A percentile compares a stretch with the other conserved stretches of the same genome.
Conservation (phyloP, 1,140 invertebrate species). For the Calephelis virginiensis region DNA sequence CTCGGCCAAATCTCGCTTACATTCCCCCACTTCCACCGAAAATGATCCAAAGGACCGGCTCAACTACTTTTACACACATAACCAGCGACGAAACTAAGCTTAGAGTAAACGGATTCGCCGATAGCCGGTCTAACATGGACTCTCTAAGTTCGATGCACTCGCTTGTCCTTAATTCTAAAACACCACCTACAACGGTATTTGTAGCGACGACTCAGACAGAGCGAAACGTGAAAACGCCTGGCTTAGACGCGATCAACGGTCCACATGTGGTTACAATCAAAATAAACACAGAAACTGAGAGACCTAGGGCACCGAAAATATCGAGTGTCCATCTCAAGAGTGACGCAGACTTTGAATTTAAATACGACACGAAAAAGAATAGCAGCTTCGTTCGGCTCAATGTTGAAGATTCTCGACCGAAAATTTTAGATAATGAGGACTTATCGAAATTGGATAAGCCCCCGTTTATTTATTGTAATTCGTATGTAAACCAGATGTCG, state of each 20-base stretch:
- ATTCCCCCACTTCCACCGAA: constrained; percentile 62
- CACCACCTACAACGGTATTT: constrained; percentile 81
- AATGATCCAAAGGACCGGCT: constrained; percentile 55
- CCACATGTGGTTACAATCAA: constrained; percentile 84
- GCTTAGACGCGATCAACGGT: constrained; percentile 61
- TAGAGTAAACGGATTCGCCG: constrained; percentile 54
- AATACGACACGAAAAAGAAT: constrained; percentile 58
- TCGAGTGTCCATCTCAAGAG: constrained; percentile 73
- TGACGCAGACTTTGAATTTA: constrained; percentile 62
- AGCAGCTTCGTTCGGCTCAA: constrained; percentile 62
- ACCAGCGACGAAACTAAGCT: constrained; percentile 50
- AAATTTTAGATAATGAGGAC: constrained; percentile 63
- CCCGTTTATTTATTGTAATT: constrained; percentile 70
- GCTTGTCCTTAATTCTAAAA: constrained; percentile 75
- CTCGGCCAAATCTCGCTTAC: constrained; percentile 62
- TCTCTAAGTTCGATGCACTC: constrained; percentile 76
- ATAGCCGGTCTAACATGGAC: constrained; percentile 54
- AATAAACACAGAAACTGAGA: constrained; percentile 81
- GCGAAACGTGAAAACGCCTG: constrained; percentile 61
- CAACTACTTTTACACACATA: constrained; percentile 70
- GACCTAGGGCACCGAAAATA: constrained; percentile 72
- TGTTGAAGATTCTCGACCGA: constrained; percentile 58
- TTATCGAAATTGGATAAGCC: constrained; percentile 59
- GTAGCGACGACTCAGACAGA: constrained; percentile 78
- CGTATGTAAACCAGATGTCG: constrained; percentile 63